Conservation (phyloP, 2,888 invertebrate species). For the Cheilosia soror region DNA sequence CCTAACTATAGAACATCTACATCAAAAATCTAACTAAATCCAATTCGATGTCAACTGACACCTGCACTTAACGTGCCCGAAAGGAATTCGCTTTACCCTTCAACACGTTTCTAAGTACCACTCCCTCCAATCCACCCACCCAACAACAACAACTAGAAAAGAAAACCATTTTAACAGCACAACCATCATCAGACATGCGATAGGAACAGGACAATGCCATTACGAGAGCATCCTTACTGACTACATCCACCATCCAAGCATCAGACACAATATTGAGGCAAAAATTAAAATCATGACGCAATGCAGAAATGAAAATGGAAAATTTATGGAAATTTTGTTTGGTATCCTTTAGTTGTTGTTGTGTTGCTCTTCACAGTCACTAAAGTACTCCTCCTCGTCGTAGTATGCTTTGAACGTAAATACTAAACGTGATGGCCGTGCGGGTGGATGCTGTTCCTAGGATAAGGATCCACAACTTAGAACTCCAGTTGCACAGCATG, state of each 20-base stretch:
- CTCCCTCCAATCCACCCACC: no score
- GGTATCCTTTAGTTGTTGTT: conserved; percentile 16
- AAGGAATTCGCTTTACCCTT: no score
- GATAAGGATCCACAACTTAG: conserved; percentile 28
- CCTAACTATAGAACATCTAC: no score
- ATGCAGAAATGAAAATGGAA: conserved; percentile 65
- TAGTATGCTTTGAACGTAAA: conserved; percentile 2
- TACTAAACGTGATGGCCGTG: conserved; percentile 19
- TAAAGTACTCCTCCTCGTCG: conserved; percentile 4
- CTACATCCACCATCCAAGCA: not conserved
- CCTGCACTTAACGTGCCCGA: no score
- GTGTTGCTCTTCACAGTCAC: conserved; percentile 19
- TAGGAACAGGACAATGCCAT: conserved; percentile 32
- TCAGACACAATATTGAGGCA: conserved; percentile 60
- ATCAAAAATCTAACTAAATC: no score
- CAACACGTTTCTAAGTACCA: no score
- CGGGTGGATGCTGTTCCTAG: conserved; percentile 16
- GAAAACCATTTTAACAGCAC: not conserved
- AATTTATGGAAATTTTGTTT: conserved; percentile 71
- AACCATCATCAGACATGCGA: conserved; percentile 35
- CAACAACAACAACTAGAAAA: not conserved
- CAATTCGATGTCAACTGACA: no score
- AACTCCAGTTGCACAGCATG: conserved; percentile 16
- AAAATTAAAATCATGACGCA: conserved; percentile 69
- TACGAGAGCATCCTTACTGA: conserved; percentile 9